Conservation (phyloP, 2,888 invertebrate species). For the Aporophyla nigra region DNA sequence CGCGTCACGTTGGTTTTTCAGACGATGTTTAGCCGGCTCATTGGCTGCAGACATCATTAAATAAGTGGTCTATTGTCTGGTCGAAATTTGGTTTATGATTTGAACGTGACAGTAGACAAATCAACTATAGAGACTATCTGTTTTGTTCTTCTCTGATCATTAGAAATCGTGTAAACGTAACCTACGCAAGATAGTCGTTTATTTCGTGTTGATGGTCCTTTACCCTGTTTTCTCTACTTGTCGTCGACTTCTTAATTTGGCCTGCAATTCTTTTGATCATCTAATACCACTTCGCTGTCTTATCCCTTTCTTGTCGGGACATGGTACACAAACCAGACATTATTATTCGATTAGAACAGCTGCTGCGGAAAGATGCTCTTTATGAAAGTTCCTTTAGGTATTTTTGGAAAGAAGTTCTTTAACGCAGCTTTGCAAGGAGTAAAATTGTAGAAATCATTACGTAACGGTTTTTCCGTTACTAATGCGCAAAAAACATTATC, state of each 20-base stretch:
- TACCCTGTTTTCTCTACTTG: background rate
- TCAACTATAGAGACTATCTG: background rate
- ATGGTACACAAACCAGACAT: background rate
- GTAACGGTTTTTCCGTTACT: no score
- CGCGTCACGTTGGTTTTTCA: slow-evolving; percentile 5
- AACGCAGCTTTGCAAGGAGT: no score
- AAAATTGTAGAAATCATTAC: no score
- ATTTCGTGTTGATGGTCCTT: background rate
- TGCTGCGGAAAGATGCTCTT: background rate
- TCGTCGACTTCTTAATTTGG: no score
- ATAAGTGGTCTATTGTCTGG: slow-evolving; percentile 27
- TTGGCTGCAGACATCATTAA: slow-evolving; percentile 21
- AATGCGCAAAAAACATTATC: no score
- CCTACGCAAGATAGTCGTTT: background rate
- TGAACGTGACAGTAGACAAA: background rate
- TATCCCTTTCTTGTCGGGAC: background rate
- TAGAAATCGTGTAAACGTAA: background rate
- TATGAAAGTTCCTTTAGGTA: background rate
- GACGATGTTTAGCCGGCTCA: slow-evolving; percentile 34
- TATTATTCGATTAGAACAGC: background rate
- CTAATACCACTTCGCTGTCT: background rate
- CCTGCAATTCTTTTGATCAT: background rate
- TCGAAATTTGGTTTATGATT: slow-evolving; percentile 29
- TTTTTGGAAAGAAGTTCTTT: background rate
- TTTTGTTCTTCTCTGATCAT: background rate